Base-by-base conservation (phyloP, 2,888 invertebrate genomes). In the Cataglyphis cursor region DNA sequence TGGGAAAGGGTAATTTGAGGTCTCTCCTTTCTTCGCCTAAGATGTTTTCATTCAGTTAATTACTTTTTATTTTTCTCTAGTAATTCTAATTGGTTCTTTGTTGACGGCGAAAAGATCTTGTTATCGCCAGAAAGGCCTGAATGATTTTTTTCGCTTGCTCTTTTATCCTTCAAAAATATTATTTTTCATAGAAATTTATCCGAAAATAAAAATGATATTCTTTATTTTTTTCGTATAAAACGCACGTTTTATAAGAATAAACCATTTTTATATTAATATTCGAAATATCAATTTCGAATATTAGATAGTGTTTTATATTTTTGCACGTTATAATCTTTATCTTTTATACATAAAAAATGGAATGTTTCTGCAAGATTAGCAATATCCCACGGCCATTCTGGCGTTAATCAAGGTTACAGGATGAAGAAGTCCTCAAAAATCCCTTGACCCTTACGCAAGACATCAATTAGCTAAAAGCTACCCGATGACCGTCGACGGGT, bases 1-100 rank as follows among this genome's bases (percentile, higher is more conserved):
- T 86, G 82, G 86, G 78, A 89, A 89, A 85, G 89, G 89, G 88
- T 85, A 80, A 89, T 88, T 70, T 89, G 89, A 89, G 89, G 89
- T 70, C 84, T 84, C 62, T 54, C 83, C 78, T 70, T 68, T 80
- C 21, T 44, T 78, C 59, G 44, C 12, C 44, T 59, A 44, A 8
- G 28, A 76, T 38, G 5, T 65, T 76, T 76, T 65, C 41, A 31
- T 41, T 80, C 70, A 59, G 44, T 78, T 68, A 35, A 41, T 21
- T 44, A 44, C 68, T 41, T 51, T 35, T 48, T 61, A 15, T 73
- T 24, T 82, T 82, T 82, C 18, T 57, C 12, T 70, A 21, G 70
- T 44, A 70, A 35, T 54, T 38, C 9, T 8, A 70, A 80, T 78
- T 70, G 44, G 57, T 78, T 78, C 10, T 51, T 51, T 31, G n/a